These are phyloP conservation scores for Phengaris arion DNA, from an alignment of 2,888 invertebrate genomes.

Conservation along the genomic window DNA sequence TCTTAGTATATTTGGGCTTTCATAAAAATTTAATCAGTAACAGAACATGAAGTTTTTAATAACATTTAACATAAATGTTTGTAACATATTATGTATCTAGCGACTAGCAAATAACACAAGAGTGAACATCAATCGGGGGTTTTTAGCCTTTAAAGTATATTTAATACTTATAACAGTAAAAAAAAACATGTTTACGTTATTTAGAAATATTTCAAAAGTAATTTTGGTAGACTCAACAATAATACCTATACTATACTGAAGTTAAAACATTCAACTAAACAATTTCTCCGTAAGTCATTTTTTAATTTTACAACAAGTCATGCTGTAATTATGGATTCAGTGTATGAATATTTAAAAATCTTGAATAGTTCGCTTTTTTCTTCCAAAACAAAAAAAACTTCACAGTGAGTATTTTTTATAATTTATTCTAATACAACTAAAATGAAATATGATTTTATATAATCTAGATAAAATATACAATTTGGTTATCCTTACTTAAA, in stretches of 20 bases:
- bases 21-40: constrained; percentile 2
- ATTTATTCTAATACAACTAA: not conserved
- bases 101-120: not conserved
- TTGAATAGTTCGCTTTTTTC: not conserved
- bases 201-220: not conserved
- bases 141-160: not conserved
- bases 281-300: not conserved
- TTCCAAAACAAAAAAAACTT: not conserved
- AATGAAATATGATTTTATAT: constrained; percentile 2
- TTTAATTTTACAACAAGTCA: not conserved
- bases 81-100: not conserved
- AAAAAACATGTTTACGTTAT: not conserved
- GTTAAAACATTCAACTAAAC: not conserved
- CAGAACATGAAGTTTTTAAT: constrained; percentile 9
- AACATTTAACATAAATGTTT: not conserved
- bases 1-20: not conserved
- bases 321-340: not conserved
- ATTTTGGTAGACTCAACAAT: not conserved
- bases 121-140: not conserved
- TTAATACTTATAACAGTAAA: not conserved
- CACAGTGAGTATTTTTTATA: not conserved
- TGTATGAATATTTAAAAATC: not conserved
- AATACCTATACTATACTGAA: not conserved
- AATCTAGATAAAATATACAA: not conserved
- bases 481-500: constrained; percentile 12